phyloP scores from a whole-genome alignment of 1,140 invertebrate genomes.

The Aphelinus certus region DNA sequence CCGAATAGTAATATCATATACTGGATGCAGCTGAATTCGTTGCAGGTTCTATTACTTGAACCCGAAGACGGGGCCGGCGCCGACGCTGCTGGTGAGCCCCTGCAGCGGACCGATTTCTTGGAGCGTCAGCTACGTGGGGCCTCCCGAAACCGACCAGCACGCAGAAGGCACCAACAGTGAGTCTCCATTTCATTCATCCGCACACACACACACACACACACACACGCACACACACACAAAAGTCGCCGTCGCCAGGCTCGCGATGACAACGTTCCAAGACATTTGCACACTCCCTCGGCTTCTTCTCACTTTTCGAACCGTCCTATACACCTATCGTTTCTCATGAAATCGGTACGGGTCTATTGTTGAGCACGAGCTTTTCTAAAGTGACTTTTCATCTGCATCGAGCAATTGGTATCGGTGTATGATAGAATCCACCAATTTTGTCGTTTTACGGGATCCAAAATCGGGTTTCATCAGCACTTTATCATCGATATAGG shows the following conservation, averaged over 20 bases:
- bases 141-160: constrained; percentile 58
- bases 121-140: constrained; percentile 61
- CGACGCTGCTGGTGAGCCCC: constrained; percentile 62
- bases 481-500: no score
- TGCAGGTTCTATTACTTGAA: constrained; percentile 64
- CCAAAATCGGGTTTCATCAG: no score
- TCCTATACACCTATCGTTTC: no score
- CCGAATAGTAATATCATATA: constrained; percentile 61
- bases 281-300: background rate
- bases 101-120: constrained; percentile 62
- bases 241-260: background rate
- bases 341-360: no score
- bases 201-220: background rate
- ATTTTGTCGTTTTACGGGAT: no score
- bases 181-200: constrained; percentile 22
- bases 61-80: constrained; percentile 58
- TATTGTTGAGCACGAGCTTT: no score
- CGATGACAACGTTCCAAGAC: background rate
- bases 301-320: background rate
- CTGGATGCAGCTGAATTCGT: constrained; percentile 63
- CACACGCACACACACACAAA: background rate
- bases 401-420: no score
- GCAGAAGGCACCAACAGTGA: constrained; percentile 54
- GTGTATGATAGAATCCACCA: no score
- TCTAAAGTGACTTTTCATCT: no score